A percentile compares a stretch with the other conserved stretches of the same genome.
phyloP scores from a whole-genome alignment of 2,888 invertebrate genomes.

The Bembecia ichneumoniformis region DNA sequence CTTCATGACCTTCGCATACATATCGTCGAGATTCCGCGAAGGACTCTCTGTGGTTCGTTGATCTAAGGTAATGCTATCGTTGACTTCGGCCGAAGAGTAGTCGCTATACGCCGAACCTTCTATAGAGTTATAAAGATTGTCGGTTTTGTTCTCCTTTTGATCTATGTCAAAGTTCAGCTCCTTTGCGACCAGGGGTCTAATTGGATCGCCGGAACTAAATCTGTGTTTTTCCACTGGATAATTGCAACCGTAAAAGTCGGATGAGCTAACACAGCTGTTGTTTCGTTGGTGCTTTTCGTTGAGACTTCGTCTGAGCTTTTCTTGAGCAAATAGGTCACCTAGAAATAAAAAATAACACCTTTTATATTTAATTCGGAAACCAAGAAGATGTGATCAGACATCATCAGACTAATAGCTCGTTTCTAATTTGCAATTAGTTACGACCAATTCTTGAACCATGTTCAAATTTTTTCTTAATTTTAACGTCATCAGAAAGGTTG shows the following conservation, averaged over 20 bases:
- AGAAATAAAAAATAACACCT: constrained; percentile 8
- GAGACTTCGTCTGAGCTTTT: constrained; percentile 60
- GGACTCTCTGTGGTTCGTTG: constrained; percentile 69
- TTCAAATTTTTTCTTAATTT: no score
- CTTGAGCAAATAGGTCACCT: constrained; percentile 65
- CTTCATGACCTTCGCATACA: constrained; percentile 91
- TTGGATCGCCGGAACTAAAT: constrained; percentile 62
- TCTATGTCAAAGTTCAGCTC: constrained; percentile 61
- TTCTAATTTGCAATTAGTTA: no score
- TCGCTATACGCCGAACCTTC: constrained; percentile 46
- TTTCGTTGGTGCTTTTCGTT: constrained; percentile 69
- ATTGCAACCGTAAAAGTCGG: constrained; percentile 69
- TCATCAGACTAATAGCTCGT: no score
- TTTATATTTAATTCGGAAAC: no score
- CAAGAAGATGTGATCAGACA: no score
- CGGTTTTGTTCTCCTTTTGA: constrained; percentile 32
- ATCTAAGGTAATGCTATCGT: constrained; percentile 38
- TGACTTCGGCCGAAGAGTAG: constrained; percentile 44
- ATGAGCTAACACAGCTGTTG: constrained; percentile 68
- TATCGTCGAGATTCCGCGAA: constrained; percentile 84
- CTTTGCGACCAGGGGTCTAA: constrained; percentile 58
- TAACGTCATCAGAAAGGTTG: no score
- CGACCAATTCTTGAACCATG: no score
- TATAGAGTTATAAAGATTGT: constrained; percentile 58
- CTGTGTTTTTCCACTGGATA: constrained; percentile 67